Base-by-base conservation (phyloP, 2,113 vertebrate genomes). In the Hirundichthys speculiger region DNA sequence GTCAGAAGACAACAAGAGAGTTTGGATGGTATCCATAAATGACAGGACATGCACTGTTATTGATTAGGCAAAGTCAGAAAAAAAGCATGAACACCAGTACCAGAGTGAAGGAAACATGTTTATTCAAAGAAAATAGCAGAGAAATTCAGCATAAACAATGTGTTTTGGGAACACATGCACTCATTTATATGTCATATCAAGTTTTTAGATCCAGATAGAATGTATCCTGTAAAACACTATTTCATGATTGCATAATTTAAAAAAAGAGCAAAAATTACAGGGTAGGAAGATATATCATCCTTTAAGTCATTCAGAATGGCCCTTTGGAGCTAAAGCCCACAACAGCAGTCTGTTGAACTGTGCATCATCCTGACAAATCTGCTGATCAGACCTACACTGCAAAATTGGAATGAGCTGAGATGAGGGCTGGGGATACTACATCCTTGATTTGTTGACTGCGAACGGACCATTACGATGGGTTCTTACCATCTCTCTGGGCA, bases 401-500 rank as follows among this genome's bases (percentile, higher is more conserved):
- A 34, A 34, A 34, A 34, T 10, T 27, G 38, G 12, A 50, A 40
- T 58, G 45, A 46, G 22, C 4, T 22, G 18, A 62, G 46, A 42
- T 40, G 27, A 50, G 7, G n/a, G 14, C 47, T 18, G 1, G 0
- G 1, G 39, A 38, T 27, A 34, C 1, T 13, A 38, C 1, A 19
- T 9, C 14, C 3, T 20, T 14, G 3, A 27, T n/a, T 38, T 21
- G 39, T 2, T 53, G 48, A 20, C 18, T 41, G 24, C 16, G 1
- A 22, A 25, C 2, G 39, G 9, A 41, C 13, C 30, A 13, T 1
- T 43, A 34, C 39, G 66, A 69, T 30, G 55, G 68, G 42, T 55
- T 65, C 90, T 96, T 96, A 99, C 97, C 98, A 98, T 93, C 82
- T 98, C 96, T 84, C 96, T 89, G 48, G 97, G 96, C 42, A 98